Evolutionary conservation across 2,888 invertebrate species (phyloP), one percentile per base, ranked within the genome.

Genomic region (Nemotelus nigrinus): DNA sequence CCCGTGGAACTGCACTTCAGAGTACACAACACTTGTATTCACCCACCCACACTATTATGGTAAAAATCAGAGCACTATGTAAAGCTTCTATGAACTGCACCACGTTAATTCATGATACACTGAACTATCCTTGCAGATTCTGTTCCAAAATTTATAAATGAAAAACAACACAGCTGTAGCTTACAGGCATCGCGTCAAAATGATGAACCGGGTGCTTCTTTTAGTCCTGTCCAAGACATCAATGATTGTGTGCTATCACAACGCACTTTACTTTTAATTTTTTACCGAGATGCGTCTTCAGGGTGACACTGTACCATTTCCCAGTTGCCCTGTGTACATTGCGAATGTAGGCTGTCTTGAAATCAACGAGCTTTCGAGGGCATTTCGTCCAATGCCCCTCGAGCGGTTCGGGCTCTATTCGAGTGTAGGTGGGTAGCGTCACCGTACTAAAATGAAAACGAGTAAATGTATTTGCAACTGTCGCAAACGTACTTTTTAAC

Each of bases 121-220:
- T 8, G 6, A n/a, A 65, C 44, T 44, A 41, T 47, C 65, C 44
- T n/a, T 39, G 47, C 44, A 4, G n/a, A 65, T 47, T 65, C 47
- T 45, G 4, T 50, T 50, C 6, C 65, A 65, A 45, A n/a, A 65
- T 47, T 45, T 47, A 65, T 47, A 47, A 65, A 25, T 25, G 25
- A 39, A 63, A 44, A 6, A 65, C 65, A 65, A 3, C 5, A 43
- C 25, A 25, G 25, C 25, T 25, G 25, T 25, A 25, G 25, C 47
- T 65, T 44, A 65, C 65, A 47, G 47, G 45, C 47, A 65, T 65
- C 65, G 45, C 65, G 65, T 44, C 65, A 43, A 47, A 65, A 10
- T 45, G 65, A 39, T 65, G 8, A 25, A 25, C 25, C 25, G 25
- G 25, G 25, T 25, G 25, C 25, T 25, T 25, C 25, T 25, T 25